phyloP scores from a whole-genome alignment of 2,113 vertebrate species.

The Neogobius melanostomus region DNA sequence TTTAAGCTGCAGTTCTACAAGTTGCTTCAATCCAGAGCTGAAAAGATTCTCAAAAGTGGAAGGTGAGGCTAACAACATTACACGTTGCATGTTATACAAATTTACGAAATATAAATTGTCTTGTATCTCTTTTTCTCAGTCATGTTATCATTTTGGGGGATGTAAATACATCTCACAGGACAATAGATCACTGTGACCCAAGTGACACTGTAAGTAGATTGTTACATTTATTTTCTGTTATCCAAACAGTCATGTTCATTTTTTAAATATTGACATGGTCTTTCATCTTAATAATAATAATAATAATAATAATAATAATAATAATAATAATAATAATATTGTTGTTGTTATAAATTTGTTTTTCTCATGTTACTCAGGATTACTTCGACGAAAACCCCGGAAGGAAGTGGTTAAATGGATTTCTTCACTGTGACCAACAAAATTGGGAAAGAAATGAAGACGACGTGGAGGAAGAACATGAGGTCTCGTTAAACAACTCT shows the following conservation, averaged over 20 bases:
- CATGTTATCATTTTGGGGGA: slow-evolving; percentile 88
- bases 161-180: slow-evolving; percentile 85
- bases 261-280: too few species aligned
- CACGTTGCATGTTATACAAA: not conserved
- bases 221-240: not conserved
- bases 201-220: slow-evolving; percentile 76
- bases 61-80: slow-evolving; percentile 68
- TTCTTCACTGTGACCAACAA: slow-evolving; percentile 48
- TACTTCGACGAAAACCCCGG: slow-evolving; percentile 82
- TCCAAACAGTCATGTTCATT: not conserved
- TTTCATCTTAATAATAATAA: not conserved
- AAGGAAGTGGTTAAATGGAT: slow-evolving; percentile 80
- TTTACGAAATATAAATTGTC: not conserved
- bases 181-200: slow-evolving; percentile 87
- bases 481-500: not conserved
- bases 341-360: not conserved
- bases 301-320: not conserved
- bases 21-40: slow-evolving; percentile 82
- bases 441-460: slow-evolving; percentile 23
- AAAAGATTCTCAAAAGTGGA: slow-evolving; percentile 79
- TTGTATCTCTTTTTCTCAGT: slow-evolving; percentile 55
- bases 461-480: slow-evolving; percentile 8
- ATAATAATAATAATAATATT: too few species aligned
- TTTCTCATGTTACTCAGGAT: slow-evolving; percentile 64
- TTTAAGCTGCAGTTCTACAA: slow-evolving; percentile 88